Percentiles rank a stretch among this genome's conserved stretches.
Evolutionary conservation across 2,888 invertebrate genomes (phyloP).

Genomic region (Muschampia plurimacula): DNA sequence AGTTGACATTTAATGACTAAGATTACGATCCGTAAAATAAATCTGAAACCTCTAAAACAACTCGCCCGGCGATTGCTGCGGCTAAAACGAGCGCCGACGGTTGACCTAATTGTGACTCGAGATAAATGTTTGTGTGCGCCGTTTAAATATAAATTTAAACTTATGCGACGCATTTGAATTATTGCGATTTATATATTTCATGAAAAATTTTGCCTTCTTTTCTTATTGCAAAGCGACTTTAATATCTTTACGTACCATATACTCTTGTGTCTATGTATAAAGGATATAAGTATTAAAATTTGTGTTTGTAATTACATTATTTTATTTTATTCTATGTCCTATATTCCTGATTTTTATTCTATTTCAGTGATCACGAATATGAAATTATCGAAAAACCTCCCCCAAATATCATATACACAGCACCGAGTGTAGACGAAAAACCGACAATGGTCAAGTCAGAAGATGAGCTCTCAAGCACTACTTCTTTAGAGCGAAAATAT

Average conservation of each 20-base stretch:
- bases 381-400: slow-evolving; percentile 93
- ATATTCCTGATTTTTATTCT: slow-evolving; percentile 45
- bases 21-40: slow-evolving; percentile 67
- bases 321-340: neutral
- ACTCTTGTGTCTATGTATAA: too few relatives aligned
- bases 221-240: slow-evolving; percentile 53
- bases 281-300: too few relatives aligned
- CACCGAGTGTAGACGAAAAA: slow-evolving; percentile 70
- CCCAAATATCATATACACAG: slow-evolving; percentile 71
- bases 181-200: slow-evolving; percentile 61
- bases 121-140: slow-evolving; percentile 62
- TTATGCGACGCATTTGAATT: slow-evolving; percentile 61
- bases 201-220: slow-evolving; percentile 31
- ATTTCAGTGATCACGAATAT: slow-evolving; percentile 96
- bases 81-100: slow-evolving; percentile 82
- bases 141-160: slow-evolving; percentile 78
- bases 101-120: slow-evolving; percentile 83
- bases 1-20: slow-evolving; percentile 67
- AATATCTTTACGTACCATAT: too few relatives aligned
- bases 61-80: slow-evolving; percentile 77
- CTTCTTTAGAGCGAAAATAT: slow-evolving; percentile 78
- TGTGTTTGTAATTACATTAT: neutral
- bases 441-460: slow-evolving; percentile 70
- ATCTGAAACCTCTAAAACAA: slow-evolving; percentile 59
- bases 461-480: slow-evolving; percentile 82